Evolutionary conservation across 2,888 invertebrate species (phyloP), one percentile per base, ranked within the genome.

Genomic region (Dyspetes luteomarginatus): DNA sequence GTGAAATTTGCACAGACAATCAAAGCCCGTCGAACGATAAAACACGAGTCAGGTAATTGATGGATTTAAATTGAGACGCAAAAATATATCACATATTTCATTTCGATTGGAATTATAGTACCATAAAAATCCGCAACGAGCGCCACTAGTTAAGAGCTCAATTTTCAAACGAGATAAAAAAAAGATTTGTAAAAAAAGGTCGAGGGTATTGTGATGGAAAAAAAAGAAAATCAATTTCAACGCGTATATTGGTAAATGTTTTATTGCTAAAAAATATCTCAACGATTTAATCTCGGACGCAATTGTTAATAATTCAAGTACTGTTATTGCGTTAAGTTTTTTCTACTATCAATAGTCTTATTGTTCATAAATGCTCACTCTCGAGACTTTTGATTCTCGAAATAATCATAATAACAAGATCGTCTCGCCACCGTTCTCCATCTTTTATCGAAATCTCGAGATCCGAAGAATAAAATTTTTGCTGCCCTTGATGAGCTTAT

Each of bases 241-340:
- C 17, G 24, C 22, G 36, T 58, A 36, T 19, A 65, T 68, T n/a
- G 67, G 48, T 58, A 52, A 69, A 19, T 26, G n/a, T 69, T 78
- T 78, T 72, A 72, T 78, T 78, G 58, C 78, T 60, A 72, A 78
- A 65, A 56, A 60, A 65, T 65, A 73, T 60, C 3, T 60, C 43
- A 0, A 67, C 12, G 52, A 30, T 73, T 73, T 78, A n/a, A 22
- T 71, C 48, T 0, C 41, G 64, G 64, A 64, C 71, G 69, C 55
- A 41, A 71, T 60, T 28, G 26, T 41, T 60, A 43, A 78, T 41
- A 71, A 65, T 58, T 65, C 41, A 52, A 69, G 24, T 68, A 62
- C 50, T 22, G n/a, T 2, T 60, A 62, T 62, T 62, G 60, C 43
- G 36, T 17, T 62, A 55, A 74, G 56, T 45, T 22, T 17, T 12